Evolutionary conservation across 1,140 invertebrate species (phyloP), one percentile per base, ranked within the genome.

Genomic region (Calephelis nemesis): DNA sequence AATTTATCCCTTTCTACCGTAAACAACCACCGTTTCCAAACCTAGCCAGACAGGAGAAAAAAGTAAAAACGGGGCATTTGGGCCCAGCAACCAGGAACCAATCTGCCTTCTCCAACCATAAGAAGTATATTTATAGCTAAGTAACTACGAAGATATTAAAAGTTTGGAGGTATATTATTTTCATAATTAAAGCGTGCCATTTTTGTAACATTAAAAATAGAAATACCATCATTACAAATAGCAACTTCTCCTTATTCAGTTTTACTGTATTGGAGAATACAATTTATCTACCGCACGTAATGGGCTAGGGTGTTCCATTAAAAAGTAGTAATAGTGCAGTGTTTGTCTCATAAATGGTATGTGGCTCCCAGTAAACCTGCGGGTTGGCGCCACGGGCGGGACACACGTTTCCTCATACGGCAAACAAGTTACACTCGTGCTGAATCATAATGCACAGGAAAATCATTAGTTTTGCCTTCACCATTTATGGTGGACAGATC

Each of bases 351-450:
- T 70, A 75, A 76, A 76, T 67, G 74, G 63, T 65, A 76, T 64
- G 70, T 64, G 70, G 73, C 40, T 71, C 67, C 71, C 60, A 76
- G 75, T 78, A 73, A 75, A 77, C 74, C 72, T 67, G 77, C 68
- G 73, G 75, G 71, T 58, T 70, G 76, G 73, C 72, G 76, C 76
- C 74, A 71, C 40, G 62, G 65, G 62, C 54, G 40, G 64, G 63
- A 63, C 48, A 66, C 62, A 70, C 74, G 79, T 85, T 80, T 83
- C 81, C 85, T 81, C 75, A 78, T 87, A 83, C 74, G 83, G 82
- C 77, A 82, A 85, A 84, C 82, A 66, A 78, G 80, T 82, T 77
- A 76, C 62, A 74, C 78, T 66, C 67, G 71, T 67, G 66, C 68
- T 82, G 79, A 85, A 79, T 84, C 79, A 83, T 76, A 77, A 77